These are phyloP conservation scores for Caradrina kadenii DNA, from an alignment of 2,888 invertebrate genomes.

Conservation along the genomic window DNA sequence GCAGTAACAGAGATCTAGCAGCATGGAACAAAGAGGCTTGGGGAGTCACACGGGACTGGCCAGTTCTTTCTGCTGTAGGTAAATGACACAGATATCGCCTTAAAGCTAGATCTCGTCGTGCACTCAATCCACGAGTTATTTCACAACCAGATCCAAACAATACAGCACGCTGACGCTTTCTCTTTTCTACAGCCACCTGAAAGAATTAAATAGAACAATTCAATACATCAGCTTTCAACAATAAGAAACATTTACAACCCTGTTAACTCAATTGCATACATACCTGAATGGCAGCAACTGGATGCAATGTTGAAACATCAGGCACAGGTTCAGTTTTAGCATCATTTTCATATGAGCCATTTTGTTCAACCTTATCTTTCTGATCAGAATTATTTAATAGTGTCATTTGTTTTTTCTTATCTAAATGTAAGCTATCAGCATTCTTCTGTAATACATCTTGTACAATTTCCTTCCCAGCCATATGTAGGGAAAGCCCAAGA, in stretches of 20 bases:
- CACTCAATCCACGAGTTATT: conserved; percentile 94
- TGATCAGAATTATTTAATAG: conserved; percentile 64
- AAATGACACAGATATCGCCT: conserved; percentile 93
- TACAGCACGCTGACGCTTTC: conserved; percentile 91
- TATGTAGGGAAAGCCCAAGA: conserved; percentile 94
- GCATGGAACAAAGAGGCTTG: conserved; percentile 89
- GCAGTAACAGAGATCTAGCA: conserved; percentile 88
- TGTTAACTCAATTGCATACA: background rate
- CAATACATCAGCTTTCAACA: background rate
- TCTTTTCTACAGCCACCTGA: conserved; percentile 91
- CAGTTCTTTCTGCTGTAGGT: conserved; percentile 91
- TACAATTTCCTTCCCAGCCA: conserved; percentile 92
- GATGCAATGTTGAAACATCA: conserved; percentile 82
- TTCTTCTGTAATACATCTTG: conserved; percentile 81
- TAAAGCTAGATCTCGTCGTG: conserved; percentile 94
- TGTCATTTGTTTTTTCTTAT: conserved; percentile 65
- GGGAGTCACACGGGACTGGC: conserved; percentile 83
- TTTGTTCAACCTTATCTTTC: conserved; percentile 71
- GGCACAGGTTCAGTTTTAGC: conserved; percentile 69
- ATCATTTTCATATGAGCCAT: conserved; percentile 75
- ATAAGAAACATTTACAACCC: background rate
- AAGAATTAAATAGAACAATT: conserved; percentile 41
- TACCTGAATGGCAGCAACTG: conserved; percentile 90
- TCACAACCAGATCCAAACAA: conserved; percentile 94
- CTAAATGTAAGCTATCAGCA: conserved; percentile 72